Conservation (phyloP, 2,888 invertebrate species). For the Mimachlamys varia region DNA sequence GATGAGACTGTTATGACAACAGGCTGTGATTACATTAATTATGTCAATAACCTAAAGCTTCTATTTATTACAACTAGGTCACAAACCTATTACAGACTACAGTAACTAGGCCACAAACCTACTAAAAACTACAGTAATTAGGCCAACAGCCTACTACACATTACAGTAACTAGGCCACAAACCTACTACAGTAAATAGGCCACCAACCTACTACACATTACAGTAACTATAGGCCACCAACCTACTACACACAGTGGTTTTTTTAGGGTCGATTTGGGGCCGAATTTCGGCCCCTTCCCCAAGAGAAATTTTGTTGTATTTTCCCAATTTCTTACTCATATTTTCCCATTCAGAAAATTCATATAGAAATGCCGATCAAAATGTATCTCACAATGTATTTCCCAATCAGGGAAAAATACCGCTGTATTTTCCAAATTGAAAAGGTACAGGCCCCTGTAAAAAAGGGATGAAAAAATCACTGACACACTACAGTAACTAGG, state of each 20-base stretch:
- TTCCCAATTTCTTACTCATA: too few relatives aligned
- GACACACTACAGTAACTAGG: neutral
- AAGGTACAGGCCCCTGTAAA: too few relatives aligned
- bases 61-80: too few relatives aligned
- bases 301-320: too few relatives aligned
- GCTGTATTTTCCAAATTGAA: too few relatives aligned
- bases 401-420: too few relatives aligned
- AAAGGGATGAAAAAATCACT: too few relatives aligned
- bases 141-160: neutral
- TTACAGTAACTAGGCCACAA: neutral
- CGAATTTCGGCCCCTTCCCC: too few relatives aligned
- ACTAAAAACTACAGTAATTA: neutral
- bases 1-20: neutral
- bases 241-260: neutral
- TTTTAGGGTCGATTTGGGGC: too few relatives aligned
- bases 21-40: neutral
- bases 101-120: neutral
- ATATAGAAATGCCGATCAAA: too few relatives aligned
- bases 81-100: neutral
- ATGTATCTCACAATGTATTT: too few relatives aligned
- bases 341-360: too few relatives aligned
- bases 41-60: neutral
- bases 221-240: constrained; percentile 6
- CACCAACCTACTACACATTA: neutral
- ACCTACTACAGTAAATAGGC: neutral